These are phyloP conservation scores for Luehdorfia chinensis DNA, from an alignment of 1,140 invertebrate species.

Conservation along the genomic window DNA sequence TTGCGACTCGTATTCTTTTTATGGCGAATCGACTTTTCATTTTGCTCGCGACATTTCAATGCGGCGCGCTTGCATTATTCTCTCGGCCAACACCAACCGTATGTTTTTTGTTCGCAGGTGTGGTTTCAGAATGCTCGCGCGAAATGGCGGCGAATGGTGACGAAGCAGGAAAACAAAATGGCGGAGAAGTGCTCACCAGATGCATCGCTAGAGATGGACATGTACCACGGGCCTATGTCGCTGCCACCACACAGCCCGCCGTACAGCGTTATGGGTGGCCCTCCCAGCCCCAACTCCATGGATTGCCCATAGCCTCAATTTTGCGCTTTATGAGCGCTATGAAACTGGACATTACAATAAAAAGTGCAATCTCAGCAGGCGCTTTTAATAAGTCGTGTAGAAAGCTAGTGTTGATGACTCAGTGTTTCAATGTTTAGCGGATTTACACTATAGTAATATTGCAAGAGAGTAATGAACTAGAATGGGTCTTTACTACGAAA, in stretches of 20 bases:
- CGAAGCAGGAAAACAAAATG: slow-evolving; percentile 87
- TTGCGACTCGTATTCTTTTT: slow-evolving; percentile 37
- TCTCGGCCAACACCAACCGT: slow-evolving; percentile 38
- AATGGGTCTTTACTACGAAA: no score
- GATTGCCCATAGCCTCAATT: slow-evolving; percentile 71
- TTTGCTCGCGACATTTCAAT: slow-evolving; percentile 42
- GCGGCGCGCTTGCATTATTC: slow-evolving; percentile 35
- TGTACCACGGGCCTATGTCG: slow-evolving; percentile 78
- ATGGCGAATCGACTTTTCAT: slow-evolving; percentile 39
- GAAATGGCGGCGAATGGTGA: slow-evolving; percentile 96
- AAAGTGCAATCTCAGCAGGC: slow-evolving; percentile 24
- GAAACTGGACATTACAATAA: slow-evolving; percentile 35
- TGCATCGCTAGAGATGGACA: slow-evolving; percentile 77
- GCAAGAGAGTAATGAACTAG: not conserved
- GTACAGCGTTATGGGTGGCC: slow-evolving; percentile 69
- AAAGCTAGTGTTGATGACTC: slow-evolving; percentile 22
- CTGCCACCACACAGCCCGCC: slow-evolving; percentile 70
- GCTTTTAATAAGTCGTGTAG: slow-evolving; percentile 27
- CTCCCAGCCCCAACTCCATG: slow-evolving; percentile 69
- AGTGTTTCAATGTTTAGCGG: slow-evolving; percentile 16
- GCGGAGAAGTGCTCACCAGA: slow-evolving; percentile 82
- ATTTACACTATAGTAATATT: not conserved
- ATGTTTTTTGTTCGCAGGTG: slow-evolving; percentile 85
- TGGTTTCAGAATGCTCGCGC: slow-evolving; percentile 99
- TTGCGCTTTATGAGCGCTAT: slow-evolving; percentile 66